These are phyloP conservation scores for Diploscapter pachys DNA, from an alignment of 1,140 invertebrate genomes.

Conservation along the genomic window DNA sequence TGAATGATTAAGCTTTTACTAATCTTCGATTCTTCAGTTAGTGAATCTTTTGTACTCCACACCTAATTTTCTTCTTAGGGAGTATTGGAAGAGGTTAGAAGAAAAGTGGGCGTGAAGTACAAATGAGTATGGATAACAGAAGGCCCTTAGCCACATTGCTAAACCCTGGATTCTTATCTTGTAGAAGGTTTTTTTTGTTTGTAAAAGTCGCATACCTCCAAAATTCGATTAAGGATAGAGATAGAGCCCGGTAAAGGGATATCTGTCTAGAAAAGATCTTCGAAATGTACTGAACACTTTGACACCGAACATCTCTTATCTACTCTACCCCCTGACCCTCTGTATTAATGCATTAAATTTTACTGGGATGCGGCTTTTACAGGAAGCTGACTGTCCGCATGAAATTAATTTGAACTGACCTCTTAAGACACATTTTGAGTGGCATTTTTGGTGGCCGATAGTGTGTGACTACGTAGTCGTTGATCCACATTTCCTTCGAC, in stretches of 20 bases:
- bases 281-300: slow-evolving; percentile 16
- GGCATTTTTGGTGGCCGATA: slow-evolving; percentile 52
- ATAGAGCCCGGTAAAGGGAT: too few relatives aligned
- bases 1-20: not conserved
- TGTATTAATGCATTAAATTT: too few relatives aligned
- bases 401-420: slow-evolving; percentile 26
- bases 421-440: slow-evolving; percentile 43
- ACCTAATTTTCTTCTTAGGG: not conserved
- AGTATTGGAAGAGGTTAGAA: slow-evolving; percentile 9
- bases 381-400: not conserved
- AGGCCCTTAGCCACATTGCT: too few relatives aligned
- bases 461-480: slow-evolving; percentile 49
- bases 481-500: slow-evolving; percentile 43
- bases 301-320: slow-evolving; percentile 2
- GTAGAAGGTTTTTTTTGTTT: too few relatives aligned
- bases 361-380: too few relatives aligned
- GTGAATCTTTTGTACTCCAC: not conserved
- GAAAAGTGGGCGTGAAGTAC: too few relatives aligned
- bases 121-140: not conserved
- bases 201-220: too few relatives aligned
- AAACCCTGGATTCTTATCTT: too few relatives aligned
- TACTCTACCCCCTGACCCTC: not conserved
- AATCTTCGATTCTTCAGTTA: not conserved
- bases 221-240: too few relatives aligned
- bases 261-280: not conserved